Evolutionary conservation across 2,797 vertebrate genomes (phyloP).

Genomic region (Sparus aurata): DNA sequence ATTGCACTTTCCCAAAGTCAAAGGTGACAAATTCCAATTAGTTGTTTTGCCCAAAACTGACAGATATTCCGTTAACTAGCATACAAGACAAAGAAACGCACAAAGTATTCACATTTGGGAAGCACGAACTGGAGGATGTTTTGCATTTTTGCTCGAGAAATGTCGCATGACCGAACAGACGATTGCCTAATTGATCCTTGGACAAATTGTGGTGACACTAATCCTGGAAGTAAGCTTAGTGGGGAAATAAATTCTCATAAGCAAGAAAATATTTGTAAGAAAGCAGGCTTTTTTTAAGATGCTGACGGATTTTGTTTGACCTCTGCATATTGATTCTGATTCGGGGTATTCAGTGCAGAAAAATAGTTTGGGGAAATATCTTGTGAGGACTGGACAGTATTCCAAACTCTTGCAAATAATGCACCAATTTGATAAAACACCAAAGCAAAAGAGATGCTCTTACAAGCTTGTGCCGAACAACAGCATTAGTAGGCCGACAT

Average conservation of each 20-base stretch:
- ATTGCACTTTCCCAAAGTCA: background rate
- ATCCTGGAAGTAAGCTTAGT: background rate
- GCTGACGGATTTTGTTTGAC: slow-evolving; percentile 6
- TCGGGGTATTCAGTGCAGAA: background rate
- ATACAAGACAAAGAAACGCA: background rate
- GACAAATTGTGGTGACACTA: background rate
- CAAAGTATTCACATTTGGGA: background rate
- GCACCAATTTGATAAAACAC: background rate
- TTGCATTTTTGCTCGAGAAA: too few species aligned
- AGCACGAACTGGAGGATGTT: background rate
- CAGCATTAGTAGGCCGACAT: too few species aligned
- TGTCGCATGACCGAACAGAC: too few species aligned
- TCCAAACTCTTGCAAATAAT: background rate
- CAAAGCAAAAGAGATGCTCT: too few species aligned
- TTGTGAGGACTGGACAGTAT: background rate
- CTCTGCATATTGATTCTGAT: background rate
- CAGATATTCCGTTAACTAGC: background rate
- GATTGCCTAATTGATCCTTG: background rate
- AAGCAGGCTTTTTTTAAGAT: too few species aligned
- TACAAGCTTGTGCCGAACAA: too few species aligned
- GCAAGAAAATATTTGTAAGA: too few species aligned
- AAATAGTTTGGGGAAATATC: background rate
- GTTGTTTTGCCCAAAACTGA: background rate
- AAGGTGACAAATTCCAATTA: background rate
- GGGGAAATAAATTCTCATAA: too few species aligned